A percentile compares a stretch with the other conserved stretches of the same genome.
These are phyloP conservation scores for Heliopora coerulea DNA, from an alignment of 92 coral and sea anemone genomes.

Conservation along the genomic window DNA sequence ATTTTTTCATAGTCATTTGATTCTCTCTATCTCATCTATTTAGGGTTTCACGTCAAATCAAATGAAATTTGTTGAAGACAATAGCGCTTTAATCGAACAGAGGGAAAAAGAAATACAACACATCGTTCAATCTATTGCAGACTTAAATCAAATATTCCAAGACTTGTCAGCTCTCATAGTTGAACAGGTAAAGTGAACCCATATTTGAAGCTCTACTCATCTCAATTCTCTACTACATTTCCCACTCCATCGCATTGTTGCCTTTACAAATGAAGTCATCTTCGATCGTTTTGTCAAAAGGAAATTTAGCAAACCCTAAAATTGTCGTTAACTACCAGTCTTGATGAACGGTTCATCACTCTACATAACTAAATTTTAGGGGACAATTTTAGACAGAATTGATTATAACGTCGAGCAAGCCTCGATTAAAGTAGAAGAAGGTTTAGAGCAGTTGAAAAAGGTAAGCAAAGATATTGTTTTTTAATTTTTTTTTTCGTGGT, in stretches of 20 bases:
- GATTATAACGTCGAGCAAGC: slow-evolving; percentile 99
- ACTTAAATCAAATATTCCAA: slow-evolving; percentile 90
- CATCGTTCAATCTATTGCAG: slow-evolving; percentile 89
- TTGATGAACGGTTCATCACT: too few relatives aligned
- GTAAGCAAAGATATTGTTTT: slow-evolving; percentile 32
- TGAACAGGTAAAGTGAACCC: slow-evolving; percentile 66
- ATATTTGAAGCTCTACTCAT: too few relatives aligned
- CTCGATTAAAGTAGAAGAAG: slow-evolving; percentile 93
- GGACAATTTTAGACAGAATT: slow-evolving; percentile 94
- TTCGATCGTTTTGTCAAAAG: too few relatives aligned
- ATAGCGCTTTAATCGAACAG: slow-evolving; percentile 73
- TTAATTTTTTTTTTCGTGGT: not conserved
- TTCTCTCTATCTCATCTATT: not conserved
- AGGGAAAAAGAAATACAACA: slow-evolving; percentile 96
- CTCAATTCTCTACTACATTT: too few relatives aligned
- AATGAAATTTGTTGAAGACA: slow-evolving; percentile 89
- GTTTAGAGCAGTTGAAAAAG: slow-evolving; percentile 91
- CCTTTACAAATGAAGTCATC: too few relatives aligned
- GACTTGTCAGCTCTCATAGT: slow-evolving; percentile 95
- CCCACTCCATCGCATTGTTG: too few relatives aligned
- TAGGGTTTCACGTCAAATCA: slow-evolving; percentile 95
- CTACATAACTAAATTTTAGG: too few relatives aligned
- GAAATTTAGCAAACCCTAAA: too few relatives aligned
- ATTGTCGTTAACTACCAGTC: too few relatives aligned
- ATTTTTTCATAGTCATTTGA: not conserved